These are phyloP conservation scores for Brachypterus glaber DNA, from an alignment of 2,888 invertebrate species.

Conservation along the genomic window DNA sequence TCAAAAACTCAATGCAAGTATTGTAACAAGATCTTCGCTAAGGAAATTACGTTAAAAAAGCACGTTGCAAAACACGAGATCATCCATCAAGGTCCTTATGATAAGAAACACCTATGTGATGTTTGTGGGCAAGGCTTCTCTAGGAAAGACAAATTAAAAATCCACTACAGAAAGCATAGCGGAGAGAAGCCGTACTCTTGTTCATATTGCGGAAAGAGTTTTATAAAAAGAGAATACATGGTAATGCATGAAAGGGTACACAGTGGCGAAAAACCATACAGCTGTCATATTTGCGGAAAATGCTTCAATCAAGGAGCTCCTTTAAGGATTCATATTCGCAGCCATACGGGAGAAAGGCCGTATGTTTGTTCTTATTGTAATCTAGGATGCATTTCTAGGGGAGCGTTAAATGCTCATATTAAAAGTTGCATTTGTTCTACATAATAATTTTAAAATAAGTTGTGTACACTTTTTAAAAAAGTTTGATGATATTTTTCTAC, in stretches of 20 bases:
- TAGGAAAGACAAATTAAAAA: slow-evolving; percentile 30
- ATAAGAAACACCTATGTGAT: slow-evolving; percentile 32
- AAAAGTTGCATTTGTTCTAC: slow-evolving; percentile 35
- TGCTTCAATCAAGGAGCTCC: slow-evolving; percentile 53
- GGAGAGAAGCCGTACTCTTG: slow-evolving; percentile 34
- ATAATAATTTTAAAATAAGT: not conserved
- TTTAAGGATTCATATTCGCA: slow-evolving; percentile 51
- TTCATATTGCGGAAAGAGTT: slow-evolving; percentile 33
- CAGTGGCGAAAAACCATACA: slow-evolving; percentile 53
- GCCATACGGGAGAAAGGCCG: slow-evolving; percentile 52
- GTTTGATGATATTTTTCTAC: too few relatives aligned
- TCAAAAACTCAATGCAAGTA: slow-evolving; percentile 36
- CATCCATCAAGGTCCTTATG: slow-evolving; percentile 24
- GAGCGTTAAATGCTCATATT: slow-evolving; percentile 50
- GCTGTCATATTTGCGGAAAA: slow-evolving; percentile 53
- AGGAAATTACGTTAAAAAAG: slow-evolving; percentile 37
- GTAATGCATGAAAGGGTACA: slow-evolving; percentile 53
- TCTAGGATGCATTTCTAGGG: slow-evolving; percentile 51
- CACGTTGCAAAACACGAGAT: slow-evolving; percentile 37
- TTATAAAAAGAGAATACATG: slow-evolving; percentile 40
- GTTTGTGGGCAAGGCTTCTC: slow-evolving; percentile 35
- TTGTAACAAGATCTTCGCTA: slow-evolving; percentile 31
- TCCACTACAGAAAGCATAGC: slow-evolving; percentile 34
- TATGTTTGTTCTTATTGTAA: slow-evolving; percentile 49
- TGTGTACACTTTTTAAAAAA: not conserved